Evolutionary conservation across 2,888 invertebrate genomes (phyloP).

Genomic region (Xanthorhoe designata): DNA sequence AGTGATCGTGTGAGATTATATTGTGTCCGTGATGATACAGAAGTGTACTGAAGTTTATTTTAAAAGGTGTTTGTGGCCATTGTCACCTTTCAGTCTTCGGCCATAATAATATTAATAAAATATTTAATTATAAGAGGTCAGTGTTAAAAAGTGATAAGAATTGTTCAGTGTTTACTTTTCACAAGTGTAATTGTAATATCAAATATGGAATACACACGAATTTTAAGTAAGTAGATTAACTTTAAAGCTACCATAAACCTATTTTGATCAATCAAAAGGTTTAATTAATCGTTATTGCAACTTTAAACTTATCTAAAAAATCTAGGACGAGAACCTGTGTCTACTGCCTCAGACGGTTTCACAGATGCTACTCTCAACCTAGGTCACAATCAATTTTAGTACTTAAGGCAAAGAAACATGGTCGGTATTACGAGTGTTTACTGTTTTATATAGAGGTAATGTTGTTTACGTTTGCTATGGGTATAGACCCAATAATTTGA

Average conservation of each 20-base stretch:
- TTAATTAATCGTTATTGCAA: not conserved
- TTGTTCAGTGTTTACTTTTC: not conserved
- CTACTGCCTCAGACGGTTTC: not conserved
- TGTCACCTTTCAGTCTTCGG: not conserved
- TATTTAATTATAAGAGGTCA: not conserved
- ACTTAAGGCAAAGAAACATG: not conserved
- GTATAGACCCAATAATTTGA: too few relatives aligned
- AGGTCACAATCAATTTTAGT: not conserved
- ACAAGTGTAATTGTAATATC: not conserved
- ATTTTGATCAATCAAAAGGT: not conserved
- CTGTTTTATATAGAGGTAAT: not conserved
- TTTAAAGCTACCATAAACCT: not conserved
- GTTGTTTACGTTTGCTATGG: not conserved
- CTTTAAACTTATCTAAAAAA: not conserved
- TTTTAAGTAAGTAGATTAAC: conserved; percentile 10
- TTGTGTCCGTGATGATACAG: conserved; percentile 6
- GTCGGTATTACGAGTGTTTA: not conserved
- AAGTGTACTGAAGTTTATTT: not conserved
- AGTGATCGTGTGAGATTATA: not conserved
- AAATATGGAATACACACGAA: conserved; percentile 15
- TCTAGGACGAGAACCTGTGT: not conserved
- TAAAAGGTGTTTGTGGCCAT: conserved; percentile 19
- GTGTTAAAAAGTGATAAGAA: not conserved
- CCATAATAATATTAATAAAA: not conserved
- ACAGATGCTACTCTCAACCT: not conserved